Conservation (phyloP, 1,140 invertebrate species). For the Magallana gigas region DNA sequence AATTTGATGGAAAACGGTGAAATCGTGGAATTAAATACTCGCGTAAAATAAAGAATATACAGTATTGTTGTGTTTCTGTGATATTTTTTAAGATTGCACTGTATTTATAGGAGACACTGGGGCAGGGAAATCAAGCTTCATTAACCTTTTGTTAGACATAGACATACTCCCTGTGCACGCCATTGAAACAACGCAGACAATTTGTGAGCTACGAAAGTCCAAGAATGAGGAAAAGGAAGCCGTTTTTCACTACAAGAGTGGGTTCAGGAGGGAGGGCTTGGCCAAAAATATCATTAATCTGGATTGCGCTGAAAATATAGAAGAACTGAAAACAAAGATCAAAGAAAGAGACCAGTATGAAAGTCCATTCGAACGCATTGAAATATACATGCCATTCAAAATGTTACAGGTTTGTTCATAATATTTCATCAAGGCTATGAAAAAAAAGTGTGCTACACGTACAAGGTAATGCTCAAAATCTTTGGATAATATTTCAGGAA, state of each 20-base stretch:
- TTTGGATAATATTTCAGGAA: constrained; percentile 59
- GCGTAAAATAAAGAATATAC: no score
- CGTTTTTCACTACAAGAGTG: constrained; percentile 39
- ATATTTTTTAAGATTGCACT: no score
- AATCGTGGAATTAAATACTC: no score
- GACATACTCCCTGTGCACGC: constrained; percentile 65
- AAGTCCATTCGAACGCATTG: constrained; percentile 64
- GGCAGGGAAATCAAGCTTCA: constrained; percentile 67
- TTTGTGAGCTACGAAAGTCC: constrained; percentile 66
- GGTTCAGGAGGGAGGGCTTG: neutral
- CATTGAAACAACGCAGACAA: constrained; percentile 66
- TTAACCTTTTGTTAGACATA: constrained; percentile 68
- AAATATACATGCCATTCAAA: constrained; percentile 67
- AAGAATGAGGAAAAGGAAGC: constrained; percentile 58
- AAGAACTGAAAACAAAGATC: constrained; percentile 47
- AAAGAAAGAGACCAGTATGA: constrained; percentile 56
- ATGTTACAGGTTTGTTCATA: constrained; percentile 57
- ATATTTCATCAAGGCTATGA: no score
- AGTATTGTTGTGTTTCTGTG: no score
- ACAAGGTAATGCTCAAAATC: neutral
- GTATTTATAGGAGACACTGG: constrained; percentile 66
- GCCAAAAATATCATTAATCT: constrained; percentile 22
- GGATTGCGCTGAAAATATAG: neutral
- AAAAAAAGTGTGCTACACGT: no score
- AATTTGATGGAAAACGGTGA: no score